Evolutionary conservation across 2,888 invertebrate species (phyloP).

Genomic region (Priocnemis perturbator): DNA sequence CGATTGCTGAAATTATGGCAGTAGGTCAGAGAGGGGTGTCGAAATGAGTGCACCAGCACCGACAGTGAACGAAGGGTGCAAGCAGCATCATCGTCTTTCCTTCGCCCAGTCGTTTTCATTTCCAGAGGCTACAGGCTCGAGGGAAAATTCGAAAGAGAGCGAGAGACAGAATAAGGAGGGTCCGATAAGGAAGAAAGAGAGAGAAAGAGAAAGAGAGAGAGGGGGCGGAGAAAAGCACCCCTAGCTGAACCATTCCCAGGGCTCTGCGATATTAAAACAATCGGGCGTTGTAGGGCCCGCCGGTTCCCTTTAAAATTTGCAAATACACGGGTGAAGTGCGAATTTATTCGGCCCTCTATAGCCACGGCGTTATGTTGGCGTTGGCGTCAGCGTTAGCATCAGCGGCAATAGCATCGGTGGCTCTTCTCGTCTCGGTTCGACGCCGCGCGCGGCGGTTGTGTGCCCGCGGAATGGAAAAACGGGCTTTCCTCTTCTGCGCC

Average conservation of each 20-base stretch:
- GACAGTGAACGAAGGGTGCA: constrained; percentile 40
- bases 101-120: constrained; percentile 34
- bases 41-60: constrained; percentile 45
- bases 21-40: constrained; percentile 56
- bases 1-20: constrained; percentile 73
- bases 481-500: constrained; percentile 45
- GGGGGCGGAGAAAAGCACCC: constrained; percentile 1
- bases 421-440: constrained; percentile 34
- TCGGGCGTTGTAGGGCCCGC: constrained; percentile 58
- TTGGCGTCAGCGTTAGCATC: not conserved
- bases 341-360: constrained; percentile 66
- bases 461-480: constrained; percentile 66
- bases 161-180: constrained; percentile 18
- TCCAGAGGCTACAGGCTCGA: constrained; percentile 24
- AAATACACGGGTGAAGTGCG: constrained; percentile 68
- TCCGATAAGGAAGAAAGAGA: not conserved
- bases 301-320: constrained; percentile 66
- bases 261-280: constrained; percentile 62
- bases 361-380: constrained; percentile 26
- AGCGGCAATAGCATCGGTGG: no score
- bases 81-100: constrained; percentile 22
- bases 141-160: constrained; percentile 21
- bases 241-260: constrained; percentile 3
- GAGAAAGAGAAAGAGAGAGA: not conserved
- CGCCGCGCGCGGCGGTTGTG: constrained; percentile 43